Evolutionary conservation across 2,113 vertebrate genomes (phyloP).

Genomic region (Lophius piscatorius): DNA sequence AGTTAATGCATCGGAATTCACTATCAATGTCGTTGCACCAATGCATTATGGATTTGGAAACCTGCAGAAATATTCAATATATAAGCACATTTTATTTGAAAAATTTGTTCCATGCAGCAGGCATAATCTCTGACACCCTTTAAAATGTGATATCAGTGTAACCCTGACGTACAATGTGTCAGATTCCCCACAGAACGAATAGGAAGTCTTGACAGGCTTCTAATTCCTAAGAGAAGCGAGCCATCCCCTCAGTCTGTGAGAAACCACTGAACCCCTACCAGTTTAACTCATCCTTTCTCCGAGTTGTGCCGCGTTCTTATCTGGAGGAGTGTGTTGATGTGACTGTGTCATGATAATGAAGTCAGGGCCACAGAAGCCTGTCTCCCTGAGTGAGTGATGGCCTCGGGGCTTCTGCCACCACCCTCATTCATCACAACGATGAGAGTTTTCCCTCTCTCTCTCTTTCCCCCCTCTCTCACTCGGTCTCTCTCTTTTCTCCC

Average conservation of each 20-base stretch:
- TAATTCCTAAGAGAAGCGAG: slow-evolving; percentile 18
- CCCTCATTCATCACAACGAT: slow-evolving; percentile 71
- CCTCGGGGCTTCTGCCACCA: slow-evolving; percentile 61
- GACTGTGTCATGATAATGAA: slow-evolving; percentile 72
- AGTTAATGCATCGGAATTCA: no score
- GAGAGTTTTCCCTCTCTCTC: slow-evolving; percentile 51
- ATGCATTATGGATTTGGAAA: no score
- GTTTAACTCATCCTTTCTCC: slow-evolving; percentile 40
- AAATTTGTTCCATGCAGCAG: no score
- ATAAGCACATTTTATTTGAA: no score
- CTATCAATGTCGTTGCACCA: no score
- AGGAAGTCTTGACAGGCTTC: slow-evolving; percentile 15
- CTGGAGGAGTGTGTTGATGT: slow-evolving; percentile 64
- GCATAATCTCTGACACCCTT: neutral
- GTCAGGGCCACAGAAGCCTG: slow-evolving; percentile 63
- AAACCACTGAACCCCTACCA: slow-evolving; percentile 44
- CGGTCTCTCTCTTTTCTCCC: slow-evolving; percentile 26
- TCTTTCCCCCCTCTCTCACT: neutral
- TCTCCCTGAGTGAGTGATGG: slow-evolving; percentile 65
- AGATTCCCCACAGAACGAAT: slow-evolving; percentile 9
- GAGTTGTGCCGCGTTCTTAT: slow-evolving; percentile 44
- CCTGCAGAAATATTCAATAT: no score
- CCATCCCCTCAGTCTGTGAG: slow-evolving; percentile 41
- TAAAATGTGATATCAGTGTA: neutral
- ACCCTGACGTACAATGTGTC: neutral